phyloP scores from a whole-genome alignment of 2,797 vertebrate genomes.

The Ctenopoma kingsleyae region DNA sequence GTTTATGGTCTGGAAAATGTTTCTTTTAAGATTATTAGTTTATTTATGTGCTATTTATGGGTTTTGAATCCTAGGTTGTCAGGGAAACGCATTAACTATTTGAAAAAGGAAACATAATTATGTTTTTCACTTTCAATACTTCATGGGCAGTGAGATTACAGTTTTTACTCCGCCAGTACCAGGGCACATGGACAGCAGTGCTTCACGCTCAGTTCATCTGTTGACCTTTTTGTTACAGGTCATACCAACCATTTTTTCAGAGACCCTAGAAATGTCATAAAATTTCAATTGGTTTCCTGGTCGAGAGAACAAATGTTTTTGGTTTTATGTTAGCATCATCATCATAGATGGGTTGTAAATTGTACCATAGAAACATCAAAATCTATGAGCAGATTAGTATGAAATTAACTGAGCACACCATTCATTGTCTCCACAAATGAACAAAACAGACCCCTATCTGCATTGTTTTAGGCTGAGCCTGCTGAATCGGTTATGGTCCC shows the following conservation, averaged over 20 bases:
- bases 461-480: too few relatives aligned
- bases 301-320: slow-evolving; percentile 8
- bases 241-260: slow-evolving; percentile 10
- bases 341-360: not conserved
- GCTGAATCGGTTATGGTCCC: too few relatives aligned
- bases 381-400: too few relatives aligned
- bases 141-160: slow-evolving; percentile 35
- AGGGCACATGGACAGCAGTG: slow-evolving; percentile 4
- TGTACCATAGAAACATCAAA: too few relatives aligned
- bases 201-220: slow-evolving; percentile 18
- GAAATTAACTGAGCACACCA: too few relatives aligned
- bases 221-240: slow-evolving; percentile 11
- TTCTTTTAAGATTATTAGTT: slow-evolving; percentile 43
- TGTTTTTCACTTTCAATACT: slow-evolving; percentile 40
- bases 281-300: slow-evolving; percentile 6
- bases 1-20: slow-evolving; percentile 19
- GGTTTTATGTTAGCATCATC: not conserved
- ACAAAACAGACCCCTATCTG: too few relatives aligned
- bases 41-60: slow-evolving; percentile 60
- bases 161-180: slow-evolving; percentile 28
- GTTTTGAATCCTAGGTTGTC: slow-evolving; percentile 26
- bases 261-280: not conserved
- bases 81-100: slow-evolving; percentile 41
- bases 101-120: slow-evolving; percentile 48
- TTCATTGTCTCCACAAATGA: too few relatives aligned